Evolutionary conservation across 30 jellyfish, hydroid and myxozoan species (phyloP).

Genomic region (Hydractinia symbiolongicarpus): DNA sequence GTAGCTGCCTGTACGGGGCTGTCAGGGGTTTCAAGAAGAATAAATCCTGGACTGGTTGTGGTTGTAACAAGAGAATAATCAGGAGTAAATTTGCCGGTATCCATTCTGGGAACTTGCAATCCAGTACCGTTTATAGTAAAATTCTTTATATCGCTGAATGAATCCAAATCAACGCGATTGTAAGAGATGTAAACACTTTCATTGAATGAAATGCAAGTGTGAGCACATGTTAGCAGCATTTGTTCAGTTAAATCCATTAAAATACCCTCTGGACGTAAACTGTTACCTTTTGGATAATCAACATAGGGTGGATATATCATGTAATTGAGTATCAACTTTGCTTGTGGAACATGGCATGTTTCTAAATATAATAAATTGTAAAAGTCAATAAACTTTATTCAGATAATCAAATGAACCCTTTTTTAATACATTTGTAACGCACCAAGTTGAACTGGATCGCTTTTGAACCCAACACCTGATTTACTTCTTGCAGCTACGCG

Average conservation of each 20-base stretch:
- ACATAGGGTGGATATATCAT: not conserved
- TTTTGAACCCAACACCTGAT: not conserved
- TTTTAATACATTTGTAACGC: not conserved
- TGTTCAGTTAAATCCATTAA: not conserved
- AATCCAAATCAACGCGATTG: not conserved
- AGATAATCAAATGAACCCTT: not conserved
- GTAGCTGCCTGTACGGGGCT: slow-evolving; percentile 5
- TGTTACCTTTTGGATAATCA: slow-evolving; percentile 6
- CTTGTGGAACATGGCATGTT: slow-evolving; percentile 16
- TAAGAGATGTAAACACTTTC: not conserved
- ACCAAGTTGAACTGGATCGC: not conserved
- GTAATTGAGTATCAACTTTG: not conserved
- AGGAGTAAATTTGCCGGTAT: slow-evolving; percentile 9
- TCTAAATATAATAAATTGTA: not conserved
- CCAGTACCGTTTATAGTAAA: not conserved
- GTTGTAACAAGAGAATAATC: not conserved
- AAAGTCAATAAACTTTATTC: not conserved
- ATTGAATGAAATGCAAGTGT: not conserved
- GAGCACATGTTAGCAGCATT: slow-evolving; percentile 1
- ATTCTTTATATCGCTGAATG: not conserved
- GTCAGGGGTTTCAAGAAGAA: not conserved
- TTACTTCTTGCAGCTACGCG: slow-evolving; percentile 9
- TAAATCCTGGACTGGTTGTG: slow-evolving; percentile 10
- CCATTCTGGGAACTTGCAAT: slow-evolving; percentile 1
- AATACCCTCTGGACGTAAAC: slow-evolving; percentile 9